phyloP scores from a whole-genome alignment of 92 coral and sea anemone species.

The Zoanthus sansibaricus region DNA sequence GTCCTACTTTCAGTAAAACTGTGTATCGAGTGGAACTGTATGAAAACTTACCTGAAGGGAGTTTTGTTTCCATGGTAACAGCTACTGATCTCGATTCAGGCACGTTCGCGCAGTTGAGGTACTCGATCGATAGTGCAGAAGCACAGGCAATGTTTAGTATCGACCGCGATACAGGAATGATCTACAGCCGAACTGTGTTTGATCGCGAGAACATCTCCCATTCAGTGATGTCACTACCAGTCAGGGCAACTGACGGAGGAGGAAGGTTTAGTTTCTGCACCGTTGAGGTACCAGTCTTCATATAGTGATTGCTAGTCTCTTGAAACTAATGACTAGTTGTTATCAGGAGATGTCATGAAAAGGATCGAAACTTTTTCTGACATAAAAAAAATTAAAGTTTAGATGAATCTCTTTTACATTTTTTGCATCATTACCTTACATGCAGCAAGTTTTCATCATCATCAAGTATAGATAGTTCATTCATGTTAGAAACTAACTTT shows the following conservation, averaged over 20 bases:
- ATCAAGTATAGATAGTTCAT: no score
- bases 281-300: constrained; percentile 78
- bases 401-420: no score
- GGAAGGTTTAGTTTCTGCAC: constrained; percentile 92
- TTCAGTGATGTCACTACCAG: constrained; percentile 82
- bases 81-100: constrained; percentile 98
- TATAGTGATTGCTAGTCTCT: no score
- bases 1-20: constrained; percentile 83
- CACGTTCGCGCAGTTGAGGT: constrained; percentile 75
- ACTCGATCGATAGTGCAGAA: constrained; percentile 85
- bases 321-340: no score
- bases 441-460: no score
- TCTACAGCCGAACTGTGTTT: constrained; percentile 86
- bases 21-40: constrained; percentile 79
- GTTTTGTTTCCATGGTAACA: constrained; percentile 95
- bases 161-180: constrained; percentile 91
- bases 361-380: no score
- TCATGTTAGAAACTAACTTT: no score
- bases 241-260: constrained; percentile 95
- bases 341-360: no score
- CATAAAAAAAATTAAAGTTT: no score
- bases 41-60: constrained; percentile 92
- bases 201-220: constrained; percentile 91
- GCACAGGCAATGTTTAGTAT: constrained; percentile 86
- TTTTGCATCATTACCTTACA: no score